Evolutionary conservation across 2,113 vertebrate genomes (phyloP), one percentile per base, ranked within the genome.

Genomic region (Microtus montanus): DNA sequence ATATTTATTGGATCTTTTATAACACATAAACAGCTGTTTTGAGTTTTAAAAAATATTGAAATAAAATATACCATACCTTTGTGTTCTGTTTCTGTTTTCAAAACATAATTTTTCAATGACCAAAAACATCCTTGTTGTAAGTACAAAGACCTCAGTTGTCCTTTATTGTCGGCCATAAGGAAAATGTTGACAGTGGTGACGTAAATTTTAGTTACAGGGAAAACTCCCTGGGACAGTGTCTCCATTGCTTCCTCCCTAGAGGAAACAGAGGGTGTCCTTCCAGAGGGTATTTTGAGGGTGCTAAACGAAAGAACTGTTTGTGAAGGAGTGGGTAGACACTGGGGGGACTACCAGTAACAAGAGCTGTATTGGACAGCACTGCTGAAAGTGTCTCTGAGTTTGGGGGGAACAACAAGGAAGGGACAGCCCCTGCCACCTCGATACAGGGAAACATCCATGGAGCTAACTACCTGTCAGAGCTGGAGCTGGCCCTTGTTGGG

Each of bases 161-260:
- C 20, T 35, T 92, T 94, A 90, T 92, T 68, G 7, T 77, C 66
- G 64, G 33, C 66, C 35, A 41, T 86, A 38, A 91, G 52, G 63
- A 91, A 80, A 91, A 70, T 49, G 75, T 90, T 88, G 58, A 87
- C 80, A 94, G 44, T 66, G 91, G 14, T 58, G 61, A 88, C 85
- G 66, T 80, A 96, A 91, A 88, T 88, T 96, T 96, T 92, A 97
- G 44, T 92, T 95, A 93, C 90, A 73, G 1, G 80, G 88, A 93
- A 91, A 90, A 86, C 82, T 87, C 85, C 79, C 77, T 41, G 66
- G 47, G 71, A 95, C 44, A 11, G 26, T 73, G 52, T 97, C 82
- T 94, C 80, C 90, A 22, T 52, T 52, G 84, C 33, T 38, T 61
- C 68, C 54, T 90, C 88, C 66, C 61, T n/a, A 63, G 80, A 91